These are phyloP conservation scores for Neodiprion virginianus DNA, from an alignment of 1,140 invertebrate species.

Conservation along the genomic window DNA sequence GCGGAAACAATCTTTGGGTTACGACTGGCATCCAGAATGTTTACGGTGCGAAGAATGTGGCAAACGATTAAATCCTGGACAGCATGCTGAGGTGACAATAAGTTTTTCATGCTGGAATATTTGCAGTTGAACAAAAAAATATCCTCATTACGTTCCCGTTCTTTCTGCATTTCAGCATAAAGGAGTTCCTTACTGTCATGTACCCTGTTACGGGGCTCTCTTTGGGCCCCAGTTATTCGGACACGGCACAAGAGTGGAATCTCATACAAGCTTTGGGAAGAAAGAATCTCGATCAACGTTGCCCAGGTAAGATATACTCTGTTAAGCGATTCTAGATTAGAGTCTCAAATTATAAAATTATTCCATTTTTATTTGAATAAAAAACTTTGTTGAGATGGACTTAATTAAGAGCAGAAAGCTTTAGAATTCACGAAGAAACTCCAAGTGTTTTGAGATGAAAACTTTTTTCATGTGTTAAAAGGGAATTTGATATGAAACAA, in stretches of 20 bases:
- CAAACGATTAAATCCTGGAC: slow-evolving; percentile 87
- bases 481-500: no score
- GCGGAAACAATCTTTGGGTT: slow-evolving; percentile 88
- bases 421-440: no score
- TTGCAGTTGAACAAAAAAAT: slow-evolving; percentile 3
- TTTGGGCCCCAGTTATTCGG: slow-evolving; percentile 89
- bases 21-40: slow-evolving; percentile 94
- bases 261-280: slow-evolving; percentile 84
- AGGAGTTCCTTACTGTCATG: slow-evolving; percentile 89
- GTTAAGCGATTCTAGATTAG: not conserved
- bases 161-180: slow-evolving; percentile 73
- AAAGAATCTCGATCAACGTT: slow-evolving; percentile 64
- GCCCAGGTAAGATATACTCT: slow-evolving; percentile 45
- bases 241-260: slow-evolving; percentile 85
- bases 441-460: no score
- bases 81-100: slow-evolving; percentile 80
- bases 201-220: slow-evolving; percentile 87
- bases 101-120: slow-evolving; percentile 8
- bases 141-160: slow-evolving; percentile 10
- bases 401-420: not conserved
- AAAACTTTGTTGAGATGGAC: slow-evolving; percentile 4
- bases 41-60: slow-evolving; percentile 89
- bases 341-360: no score
- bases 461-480: no score
- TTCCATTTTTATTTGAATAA: no score